phyloP scores from a whole-genome alignment of 2,797 vertebrate genomes.

The Danionella dracula region DNA sequence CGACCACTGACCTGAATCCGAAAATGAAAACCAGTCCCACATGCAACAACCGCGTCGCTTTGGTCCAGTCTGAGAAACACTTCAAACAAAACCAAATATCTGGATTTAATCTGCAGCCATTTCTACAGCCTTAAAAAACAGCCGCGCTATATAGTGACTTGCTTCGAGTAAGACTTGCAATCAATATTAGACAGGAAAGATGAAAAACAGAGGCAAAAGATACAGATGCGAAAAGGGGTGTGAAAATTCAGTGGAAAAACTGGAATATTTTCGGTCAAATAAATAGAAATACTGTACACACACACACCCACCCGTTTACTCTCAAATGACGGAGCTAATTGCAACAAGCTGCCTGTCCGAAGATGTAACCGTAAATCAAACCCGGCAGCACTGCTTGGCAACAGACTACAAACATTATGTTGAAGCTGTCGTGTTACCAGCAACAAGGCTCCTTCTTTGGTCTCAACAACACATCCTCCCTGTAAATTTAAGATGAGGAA shows the following conservation, averaged over 20 bases:
- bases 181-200: slow-evolving; percentile 5
- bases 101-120: slow-evolving; percentile 40
- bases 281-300: slow-evolving; percentile 38
- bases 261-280: slow-evolving; percentile 44
- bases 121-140: slow-evolving; percentile 18
- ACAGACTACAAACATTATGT: slow-evolving; percentile 65
- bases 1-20: slow-evolving; percentile 36
- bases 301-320: not conserved
- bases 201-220: slow-evolving; percentile 21
- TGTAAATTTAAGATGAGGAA: slow-evolving; percentile 18
- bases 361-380: slow-evolving; percentile 68
- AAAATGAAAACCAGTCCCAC: slow-evolving; percentile 55
- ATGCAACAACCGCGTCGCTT: slow-evolving; percentile 38
- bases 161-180: slow-evolving; percentile 34
- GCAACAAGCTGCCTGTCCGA: slow-evolving; percentile 65
- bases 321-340: slow-evolving; percentile 61
- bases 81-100: slow-evolving; percentile 41
- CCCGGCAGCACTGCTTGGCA: slow-evolving; percentile 65
- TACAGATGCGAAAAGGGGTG: slow-evolving; percentile 7
- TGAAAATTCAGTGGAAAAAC: slow-evolving; percentile 22
- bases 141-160: slow-evolving; percentile 60
- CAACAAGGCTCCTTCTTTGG: slow-evolving; percentile 43
- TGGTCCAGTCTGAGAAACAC: slow-evolving; percentile 25
- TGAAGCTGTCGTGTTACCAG: slow-evolving; percentile 60
- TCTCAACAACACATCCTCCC: slow-evolving; percentile 6